phyloP scores from a whole-genome alignment of 30 jellyfish, hydroid and myxozoan genomes.

The Hydra vulgaris region DNA sequence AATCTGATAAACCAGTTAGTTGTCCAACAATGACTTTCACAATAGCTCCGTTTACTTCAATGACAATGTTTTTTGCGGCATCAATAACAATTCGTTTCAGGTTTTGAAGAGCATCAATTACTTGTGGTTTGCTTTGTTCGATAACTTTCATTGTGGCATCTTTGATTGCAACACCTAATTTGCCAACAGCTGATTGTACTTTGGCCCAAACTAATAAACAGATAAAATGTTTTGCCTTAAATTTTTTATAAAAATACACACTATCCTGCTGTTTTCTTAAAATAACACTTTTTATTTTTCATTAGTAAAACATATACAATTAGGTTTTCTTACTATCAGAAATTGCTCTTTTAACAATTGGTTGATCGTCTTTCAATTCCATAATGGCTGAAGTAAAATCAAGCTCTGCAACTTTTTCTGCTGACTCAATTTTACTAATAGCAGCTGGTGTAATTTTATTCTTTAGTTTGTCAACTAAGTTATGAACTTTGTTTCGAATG shows the following conservation, averaged over 20 bases:
- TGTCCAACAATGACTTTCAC: slow-evolving; percentile 7
- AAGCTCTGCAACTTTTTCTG: slow-evolving; percentile 1
- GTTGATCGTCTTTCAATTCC: background rate
- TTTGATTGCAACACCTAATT: background rate
- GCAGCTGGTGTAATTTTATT: slow-evolving; percentile 15
- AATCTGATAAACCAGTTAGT: background rate
- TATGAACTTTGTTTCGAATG: background rate
- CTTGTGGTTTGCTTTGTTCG: slow-evolving; percentile 14
- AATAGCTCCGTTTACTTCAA: slow-evolving; percentile 9
- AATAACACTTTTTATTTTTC: too few relatives aligned
- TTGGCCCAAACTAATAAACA: slow-evolving; percentile 7
- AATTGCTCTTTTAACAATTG: slow-evolving; percentile 13
- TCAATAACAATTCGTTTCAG: slow-evolving; percentile 7
- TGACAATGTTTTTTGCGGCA: slow-evolving; percentile 8
- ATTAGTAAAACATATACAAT: too few relatives aligned
- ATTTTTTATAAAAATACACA: too few relatives aligned
- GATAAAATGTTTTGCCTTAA: too few relatives aligned
- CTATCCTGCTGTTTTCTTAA: too few relatives aligned
- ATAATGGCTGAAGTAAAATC: background rate
- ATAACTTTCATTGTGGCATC: background rate
- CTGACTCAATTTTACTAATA: background rate
- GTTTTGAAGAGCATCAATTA: slow-evolving; percentile 1
- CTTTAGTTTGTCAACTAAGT: background rate
- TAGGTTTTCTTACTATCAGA: slow-evolving; percentile 11
- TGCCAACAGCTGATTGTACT: slow-evolving; percentile 9